Evolutionary conservation across 1,140 invertebrate genomes (phyloP), one percentile per base, ranked within the genome.

Genomic region (Sipha flava): DNA sequence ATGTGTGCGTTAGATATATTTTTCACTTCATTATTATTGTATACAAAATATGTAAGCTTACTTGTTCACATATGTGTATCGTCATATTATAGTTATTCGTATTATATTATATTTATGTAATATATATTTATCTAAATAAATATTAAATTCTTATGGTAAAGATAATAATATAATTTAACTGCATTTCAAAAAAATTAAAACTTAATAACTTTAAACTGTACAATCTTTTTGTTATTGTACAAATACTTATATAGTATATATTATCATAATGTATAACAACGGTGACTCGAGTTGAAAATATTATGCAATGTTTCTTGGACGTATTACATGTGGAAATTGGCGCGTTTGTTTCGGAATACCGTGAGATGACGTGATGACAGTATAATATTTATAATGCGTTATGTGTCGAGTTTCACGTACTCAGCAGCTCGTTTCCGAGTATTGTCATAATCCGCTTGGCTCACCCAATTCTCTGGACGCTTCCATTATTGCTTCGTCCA

Each of bases 401-500:
- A 29, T 31, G 37, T 12, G 64, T 23, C 23, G 73, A 57, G 21
- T 43, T 37, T 59, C 21, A 54, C 73, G n/a, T 54, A 4, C 7
- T 77, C 73, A 77, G 73, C 73, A 77, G 73, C 73, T 77, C 73
- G 73, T 77, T 14, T 77, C 73, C 49, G 49, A 77, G 52, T 77
- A 77, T 77, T 77, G 73, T 77, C 73, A 77, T 77, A 77, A 77
- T 59, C 73, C 73, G 12, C 73, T 59, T 18, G 73, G 34, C 31
- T 77, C 73, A 16, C 73, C 52, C 7, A 77, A 7, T 10, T 52
- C 23, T 43, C 21, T 40, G n/a, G 73, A 57, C 21, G 73, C 73
- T 59, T 77, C 73, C 73, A 77, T 57, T 77, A 77, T 77, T 59
- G 73, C 73, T 59, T 77, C 73, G 73, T 77, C 73, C 34, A 77